Evolutionary conservation across 2,113 vertebrate genomes (phyloP), one percentile per base, ranked within the genome.

Genomic region (Pimephales promelas): DNA sequence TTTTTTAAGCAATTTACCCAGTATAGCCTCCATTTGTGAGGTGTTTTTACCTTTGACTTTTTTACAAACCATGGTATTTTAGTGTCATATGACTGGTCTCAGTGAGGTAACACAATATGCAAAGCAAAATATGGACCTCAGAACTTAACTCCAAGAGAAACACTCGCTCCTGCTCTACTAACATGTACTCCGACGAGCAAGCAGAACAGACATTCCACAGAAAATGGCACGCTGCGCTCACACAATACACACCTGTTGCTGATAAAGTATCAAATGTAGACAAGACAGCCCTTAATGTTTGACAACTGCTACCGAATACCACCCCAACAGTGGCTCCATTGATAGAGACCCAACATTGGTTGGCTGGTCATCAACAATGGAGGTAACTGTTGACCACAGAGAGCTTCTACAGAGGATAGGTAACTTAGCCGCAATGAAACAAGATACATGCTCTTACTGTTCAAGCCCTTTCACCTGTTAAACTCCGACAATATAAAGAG

Each of bases 321-420:
- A 36, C 47, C 57, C 45, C 34, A 87, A 85, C 83, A 87, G 74
- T 79, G 68, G 57, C 36, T 73, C 75, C 84, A 87, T 83, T 87
- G 83, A 87, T 22, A 47, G 34, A 56, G 7, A 40, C 40, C 26
- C 56, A 79, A 70, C 49, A 8, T 2, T 49, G n/a, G 3, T 66
- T 81, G 49, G 62, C n/a, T 56, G 40, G 22, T 66, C 49, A 84
- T 57, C 49, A 80, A 54, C 77, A 84, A 79, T 80, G 68, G 31
- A 79, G 68, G 56, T 73, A 74, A 52, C 77, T 80, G 75, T 81
- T 78, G 64, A 80, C 73, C 64, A 79, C 78, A 76, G 52, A 77
- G 22, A 73, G 57, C 24, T 72, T 76, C 61, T 68, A 54, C 9
- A 45, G 18, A 52, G 73, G 59, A 77, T 56, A 40, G 16, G 70